A percentile compares a stretch with the other conserved stretches of the same genome.
These are phyloP conservation scores for Nylanderia fulva DNA, from an alignment of 1,140 invertebrate species.

Conservation along the genomic window DNA sequence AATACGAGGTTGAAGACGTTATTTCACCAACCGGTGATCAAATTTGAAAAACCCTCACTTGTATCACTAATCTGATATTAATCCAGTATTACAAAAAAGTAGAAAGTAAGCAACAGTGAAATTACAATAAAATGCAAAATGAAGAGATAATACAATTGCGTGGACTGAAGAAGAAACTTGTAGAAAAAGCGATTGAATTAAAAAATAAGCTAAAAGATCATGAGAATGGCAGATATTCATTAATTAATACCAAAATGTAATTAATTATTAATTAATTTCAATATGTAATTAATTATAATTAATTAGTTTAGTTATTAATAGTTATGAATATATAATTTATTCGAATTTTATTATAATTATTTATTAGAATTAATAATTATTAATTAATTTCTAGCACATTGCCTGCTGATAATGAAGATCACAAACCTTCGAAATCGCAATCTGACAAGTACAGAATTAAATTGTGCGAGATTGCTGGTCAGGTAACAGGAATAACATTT, in stretches of 20 bases:
- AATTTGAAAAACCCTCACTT: no score
- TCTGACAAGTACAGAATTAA: neutral
- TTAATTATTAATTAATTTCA: neutral
- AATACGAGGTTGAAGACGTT: no score
- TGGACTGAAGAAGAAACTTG: neutral
- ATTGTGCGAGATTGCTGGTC: slow-evolving; percentile 40
- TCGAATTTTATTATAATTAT: no score
- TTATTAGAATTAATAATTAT: no score
- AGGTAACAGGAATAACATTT: slow-evolving; percentile 65
- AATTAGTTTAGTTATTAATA: no score
- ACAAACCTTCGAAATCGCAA: neutral
- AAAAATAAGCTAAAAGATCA: neutral
- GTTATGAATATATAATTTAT: no score
- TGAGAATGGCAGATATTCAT: neutral
- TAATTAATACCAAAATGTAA: neutral
- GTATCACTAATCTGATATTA: no score
- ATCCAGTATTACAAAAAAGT: no score
- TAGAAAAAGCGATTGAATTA: neutral
- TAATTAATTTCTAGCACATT: neutral
- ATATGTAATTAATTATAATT: slow-evolving; percentile 1
- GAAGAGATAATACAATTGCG: slow-evolving; percentile 10
- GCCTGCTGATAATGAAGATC: neutral
- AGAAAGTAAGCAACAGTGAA: neutral
- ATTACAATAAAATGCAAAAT: slow-evolving; percentile 5
- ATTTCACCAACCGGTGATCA: no score